Base-by-base conservation (phyloP, 2,888 invertebrate genomes). In the Oscheius sp. region DNA sequence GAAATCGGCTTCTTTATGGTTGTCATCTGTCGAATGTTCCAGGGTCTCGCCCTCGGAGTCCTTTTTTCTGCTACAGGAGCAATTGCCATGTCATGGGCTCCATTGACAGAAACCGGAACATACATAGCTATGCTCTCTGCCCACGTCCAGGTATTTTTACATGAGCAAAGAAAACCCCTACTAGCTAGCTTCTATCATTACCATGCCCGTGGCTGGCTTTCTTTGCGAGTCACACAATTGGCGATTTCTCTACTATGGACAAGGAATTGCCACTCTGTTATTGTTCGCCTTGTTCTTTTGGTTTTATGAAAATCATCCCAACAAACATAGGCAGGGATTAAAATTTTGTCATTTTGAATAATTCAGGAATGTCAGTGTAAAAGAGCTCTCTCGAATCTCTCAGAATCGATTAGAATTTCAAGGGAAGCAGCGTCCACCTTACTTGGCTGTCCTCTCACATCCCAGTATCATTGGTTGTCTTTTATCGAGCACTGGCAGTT, bases 231-330 rank as follows among this genome's bases (percentile, higher is more conserved):
- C 67, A 1, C 36, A 67, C 5, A 69, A 70, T 3, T 76, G 76
- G 76, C 30, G 61, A 36, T 26, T 9, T 49, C 24, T 67, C 68
- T 22, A 41, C 67, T 47, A 17, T 67, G 17, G 32, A 17, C 28
- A 73, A 22, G 74, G 74, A 14, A 33, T 44, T 8, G 20, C 70
- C 30, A 77, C 77, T 22, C 30, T 77, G 26, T 17, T 69, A 3
- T 38, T 61, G 4, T 70, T 70, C 54, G 22, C 67, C 6, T 30
- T 72, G 26, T 70, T 57, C 49, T 49, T 67, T 30, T 61, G 54
- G 41, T 74, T 74, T 33, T 78, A 73, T 59, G 50, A 67, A 14
- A 74, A 78, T 66, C 67, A 67, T 54, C 76, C 78, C 0, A 61
- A 63, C 8, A 56, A 71, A 45, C 76, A 78, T 44, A 67, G 70